phyloP scores from a whole-genome alignment of 2,113 vertebrate species.

The Maccullochella peelii region DNA sequence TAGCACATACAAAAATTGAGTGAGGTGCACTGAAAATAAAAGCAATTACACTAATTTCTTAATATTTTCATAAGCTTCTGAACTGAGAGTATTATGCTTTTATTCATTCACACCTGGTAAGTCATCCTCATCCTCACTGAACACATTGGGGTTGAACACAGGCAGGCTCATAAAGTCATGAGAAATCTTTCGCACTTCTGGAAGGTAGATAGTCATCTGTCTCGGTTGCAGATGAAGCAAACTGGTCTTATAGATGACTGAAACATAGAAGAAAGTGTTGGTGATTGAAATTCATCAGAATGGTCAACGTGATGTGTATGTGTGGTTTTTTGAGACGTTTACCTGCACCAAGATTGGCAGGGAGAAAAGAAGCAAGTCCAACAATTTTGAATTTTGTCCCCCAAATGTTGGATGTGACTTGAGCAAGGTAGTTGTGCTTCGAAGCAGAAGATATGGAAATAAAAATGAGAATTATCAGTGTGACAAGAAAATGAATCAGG shows the following conservation, averaged over 20 bases:
- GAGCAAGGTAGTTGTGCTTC: constrained; percentile 99
- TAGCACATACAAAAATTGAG: background rate
- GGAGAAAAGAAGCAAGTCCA: constrained; percentile 96
- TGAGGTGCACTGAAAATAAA: background rate
- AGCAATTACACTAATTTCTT: background rate
- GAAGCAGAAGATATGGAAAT: constrained; percentile 39
- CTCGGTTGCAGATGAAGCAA: constrained; percentile 97
- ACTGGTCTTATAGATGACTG: constrained; percentile 99
- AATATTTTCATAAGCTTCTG: background rate
- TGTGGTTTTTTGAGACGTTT: constrained; percentile 45
- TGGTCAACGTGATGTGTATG: background rate
- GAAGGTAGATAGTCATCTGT: constrained; percentile 99
- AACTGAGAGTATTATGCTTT: background rate
- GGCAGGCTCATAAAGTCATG: constrained; percentile 96
- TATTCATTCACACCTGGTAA: constrained; percentile 88
- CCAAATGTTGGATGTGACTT: constrained; percentile 99
- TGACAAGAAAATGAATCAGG: background rate
- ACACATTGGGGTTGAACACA: constrained; percentile 97
- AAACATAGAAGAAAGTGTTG: constrained; percentile 19
- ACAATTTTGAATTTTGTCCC: constrained; percentile 99
- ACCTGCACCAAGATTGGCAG: constrained; percentile 99
- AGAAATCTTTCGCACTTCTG: constrained; percentile 96
- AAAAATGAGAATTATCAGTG: background rate
- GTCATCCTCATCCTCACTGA: constrained; percentile 99
- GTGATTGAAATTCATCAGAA: background rate